Evolutionary conservation across 2,888 invertebrate genomes (phyloP).

Genomic region (Pyrocoelia pectoralis): DNA sequence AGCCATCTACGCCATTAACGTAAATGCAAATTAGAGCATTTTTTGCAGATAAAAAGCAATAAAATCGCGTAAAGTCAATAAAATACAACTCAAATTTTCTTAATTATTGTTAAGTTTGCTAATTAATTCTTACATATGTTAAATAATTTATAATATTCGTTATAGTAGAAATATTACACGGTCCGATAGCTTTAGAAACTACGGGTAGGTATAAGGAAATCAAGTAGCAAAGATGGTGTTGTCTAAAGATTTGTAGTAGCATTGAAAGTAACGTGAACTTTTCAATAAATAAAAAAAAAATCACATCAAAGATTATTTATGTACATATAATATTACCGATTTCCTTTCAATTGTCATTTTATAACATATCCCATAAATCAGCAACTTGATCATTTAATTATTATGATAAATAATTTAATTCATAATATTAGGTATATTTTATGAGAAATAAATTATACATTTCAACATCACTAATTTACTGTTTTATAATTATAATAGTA

Average conservation of each 20-base stretch:
- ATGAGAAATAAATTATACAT: conserved; percentile 14
- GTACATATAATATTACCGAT: background rate
- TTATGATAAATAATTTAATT: conserved; percentile 10
- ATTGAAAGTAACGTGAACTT: conserved; percentile 1
- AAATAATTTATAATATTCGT: background rate
- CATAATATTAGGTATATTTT: conserved; percentile 12
- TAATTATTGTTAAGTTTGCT: background rate
- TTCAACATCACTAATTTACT: conserved; percentile 3
- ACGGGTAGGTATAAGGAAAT: background rate
- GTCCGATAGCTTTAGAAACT: background rate
- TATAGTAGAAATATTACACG: background rate
- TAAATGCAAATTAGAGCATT: too few relatives aligned
- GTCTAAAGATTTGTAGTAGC: background rate
- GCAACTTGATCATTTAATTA: conserved; percentile 9
- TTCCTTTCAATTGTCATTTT: background rate
- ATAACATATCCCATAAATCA: background rate
- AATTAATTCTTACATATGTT: background rate
- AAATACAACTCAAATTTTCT: too few relatives aligned
- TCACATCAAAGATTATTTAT: background rate
- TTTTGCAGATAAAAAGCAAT: too few relatives aligned
- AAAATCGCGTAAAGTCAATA: too few relatives aligned
- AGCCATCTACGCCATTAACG: too few relatives aligned
- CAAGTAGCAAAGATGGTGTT: background rate
- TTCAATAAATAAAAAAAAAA: background rate
- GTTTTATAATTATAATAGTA: conserved; percentile 1